These are phyloP conservation scores for Podabrus alpinus DNA, from an alignment of 2,888 invertebrate genomes.

Conservation along the genomic window DNA sequence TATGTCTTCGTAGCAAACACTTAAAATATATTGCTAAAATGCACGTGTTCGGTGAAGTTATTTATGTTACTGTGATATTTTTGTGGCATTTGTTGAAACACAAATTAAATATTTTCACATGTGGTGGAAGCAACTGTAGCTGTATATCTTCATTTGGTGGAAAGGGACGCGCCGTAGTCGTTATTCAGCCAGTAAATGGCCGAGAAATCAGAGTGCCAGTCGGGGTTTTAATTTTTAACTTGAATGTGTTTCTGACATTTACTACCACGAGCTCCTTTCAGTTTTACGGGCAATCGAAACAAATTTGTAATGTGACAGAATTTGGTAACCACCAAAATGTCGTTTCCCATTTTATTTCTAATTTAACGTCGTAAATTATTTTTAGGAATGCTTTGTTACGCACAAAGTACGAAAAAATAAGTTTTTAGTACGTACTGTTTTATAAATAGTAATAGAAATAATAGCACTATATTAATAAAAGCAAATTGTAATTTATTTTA, in stretches of 20 bases:
- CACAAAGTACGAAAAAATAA: not conserved
- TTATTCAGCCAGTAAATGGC: slow-evolving; percentile 53
- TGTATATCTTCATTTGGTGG: slow-evolving; percentile 51
- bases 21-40: not conserved
- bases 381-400: not conserved
- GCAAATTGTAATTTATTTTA: not conserved
- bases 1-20: not conserved
- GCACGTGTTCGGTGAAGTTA: not conserved
- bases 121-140: slow-evolving; percentile 49
- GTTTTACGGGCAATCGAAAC: slow-evolving; percentile 49
- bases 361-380: slow-evolving; percentile 25
- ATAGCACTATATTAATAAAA: not conserved
- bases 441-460: not conserved
- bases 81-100: slow-evolving; percentile 46
- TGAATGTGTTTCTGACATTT: slow-evolving; percentile 54
- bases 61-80: slow-evolving; percentile 37
- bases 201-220: slow-evolving; percentile 53
- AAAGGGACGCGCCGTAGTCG: slow-evolving; percentile 45
- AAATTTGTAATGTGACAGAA: slow-evolving; percentile 47
- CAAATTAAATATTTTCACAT: slow-evolving; percentile 53
- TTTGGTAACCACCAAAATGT: slow-evolving; percentile 43
- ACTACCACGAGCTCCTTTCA: slow-evolving; percentile 49
- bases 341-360: slow-evolving; percentile 35
- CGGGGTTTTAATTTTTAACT: slow-evolving; percentile 55
- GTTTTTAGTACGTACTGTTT: not conserved